Evolutionary conservation across 2,113 vertebrate genomes (phyloP), one percentile per base, ranked within the genome.

Genomic region (Polyodon spathula): DNA sequence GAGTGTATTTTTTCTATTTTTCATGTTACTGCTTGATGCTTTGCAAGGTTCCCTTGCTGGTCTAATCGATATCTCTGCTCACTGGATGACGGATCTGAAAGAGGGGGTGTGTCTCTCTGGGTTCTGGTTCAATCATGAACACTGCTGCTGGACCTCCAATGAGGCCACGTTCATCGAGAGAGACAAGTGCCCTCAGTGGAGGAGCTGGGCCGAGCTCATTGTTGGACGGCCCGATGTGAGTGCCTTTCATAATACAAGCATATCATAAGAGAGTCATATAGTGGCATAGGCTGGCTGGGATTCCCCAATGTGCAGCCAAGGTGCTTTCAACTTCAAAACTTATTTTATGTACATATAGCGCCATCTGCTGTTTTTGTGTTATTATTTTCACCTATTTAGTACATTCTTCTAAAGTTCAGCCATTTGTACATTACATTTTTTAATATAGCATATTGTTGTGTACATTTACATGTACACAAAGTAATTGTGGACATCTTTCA

Each of bases 51-150:
- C 93, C 4, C 62, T 98, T 11, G 95, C 94, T 0, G 95, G 92
- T 1, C 85, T 94, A 67, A 98, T 98, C 3, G 96, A 97, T 82
- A 95, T 98, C 27, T 88, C 93, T 6, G 88, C 94, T 62, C 92
- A 95, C 66, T 98, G 95, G 95, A 89, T 97, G 89, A 95, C 93
- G 0, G 94, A 98, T 69, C 68, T 98, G 79, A 98, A 97, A 67
- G 94, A 90, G 12, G 95, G 96, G 0, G 83, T 97, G 48, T 97
- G 96, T 66, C 75, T 95, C 27, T 66, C 66, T 0, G 89, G 89
- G 37, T 93, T 97, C 83, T 97, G 94, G 95, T 97, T 91, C 72
- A 96, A 94, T 80, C 93, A 92, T 0, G 95, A 97, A 65, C 93
- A 97, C 78, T 98, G 96, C 81, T 98, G 96, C 83, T 98, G 94